Conservation (phyloP, 1,140 invertebrate genomes). For the Amyelois transitella region DNA sequence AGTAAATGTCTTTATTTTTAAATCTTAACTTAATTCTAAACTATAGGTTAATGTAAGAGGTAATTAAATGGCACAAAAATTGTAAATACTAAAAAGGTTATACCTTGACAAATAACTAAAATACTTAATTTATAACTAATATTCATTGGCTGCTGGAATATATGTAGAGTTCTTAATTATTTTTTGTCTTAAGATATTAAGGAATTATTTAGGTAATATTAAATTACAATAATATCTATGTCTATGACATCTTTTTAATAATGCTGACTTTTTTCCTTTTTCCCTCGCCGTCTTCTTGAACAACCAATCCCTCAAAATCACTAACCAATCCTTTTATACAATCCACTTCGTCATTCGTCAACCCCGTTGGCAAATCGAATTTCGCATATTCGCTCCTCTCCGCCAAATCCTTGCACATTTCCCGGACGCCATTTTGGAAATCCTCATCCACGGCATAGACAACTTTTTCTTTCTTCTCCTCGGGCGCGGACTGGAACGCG, state of each 20-base stretch:
- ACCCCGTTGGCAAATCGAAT: slow-evolving; percentile 47
- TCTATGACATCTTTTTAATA: slow-evolving; percentile 29
- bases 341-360: slow-evolving; percentile 41
- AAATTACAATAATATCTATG: not conserved
- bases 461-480: slow-evolving; percentile 27
- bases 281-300: slow-evolving; percentile 41
- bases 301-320: slow-evolving; percentile 33
- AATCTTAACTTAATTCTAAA: too few species aligned
- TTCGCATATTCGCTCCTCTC: slow-evolving; percentile 40
- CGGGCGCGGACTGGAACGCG: slow-evolving; percentile 30
- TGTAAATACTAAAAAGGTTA: too few species aligned
- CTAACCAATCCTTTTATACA: slow-evolving; percentile 42
- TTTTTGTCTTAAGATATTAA: too few species aligned
- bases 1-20: too few species aligned
- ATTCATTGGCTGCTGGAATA: too few species aligned
- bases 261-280: slow-evolving; percentile 43
- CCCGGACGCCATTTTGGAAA: slow-evolving; percentile 43
- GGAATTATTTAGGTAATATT: too few species aligned
- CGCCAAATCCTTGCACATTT: slow-evolving; percentile 59
- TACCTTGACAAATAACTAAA: too few species aligned
- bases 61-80: too few species aligned
- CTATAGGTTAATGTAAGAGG: too few species aligned
- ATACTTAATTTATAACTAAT: too few species aligned
- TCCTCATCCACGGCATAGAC: slow-evolving; percentile 47
- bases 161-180: too few species aligned